These are phyloP conservation scores for Prietella phreatophila DNA, from an alignment of 2,113 vertebrate species.

Conservation along the genomic window DNA sequence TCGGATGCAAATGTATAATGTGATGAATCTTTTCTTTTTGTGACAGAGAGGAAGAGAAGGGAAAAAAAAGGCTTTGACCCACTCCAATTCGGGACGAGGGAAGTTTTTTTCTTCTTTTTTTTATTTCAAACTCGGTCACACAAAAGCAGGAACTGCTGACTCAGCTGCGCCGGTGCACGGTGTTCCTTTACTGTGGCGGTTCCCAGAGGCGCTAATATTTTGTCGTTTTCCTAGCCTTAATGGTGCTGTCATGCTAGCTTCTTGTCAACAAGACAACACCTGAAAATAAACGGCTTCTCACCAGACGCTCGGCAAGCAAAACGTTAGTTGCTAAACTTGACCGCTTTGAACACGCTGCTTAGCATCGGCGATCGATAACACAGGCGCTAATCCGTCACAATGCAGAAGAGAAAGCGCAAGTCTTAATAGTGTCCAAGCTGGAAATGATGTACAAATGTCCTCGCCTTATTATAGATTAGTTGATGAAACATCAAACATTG, in stretches of 20 bases:
- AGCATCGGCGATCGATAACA: not conserved
- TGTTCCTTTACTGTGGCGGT: not conserved
- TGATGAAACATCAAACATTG: not conserved
- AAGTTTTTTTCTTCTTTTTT: slow-evolving; percentile 36
- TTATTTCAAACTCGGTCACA: slow-evolving; percentile 37
- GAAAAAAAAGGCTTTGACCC: slow-evolving; percentile 53
- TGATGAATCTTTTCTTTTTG: slow-evolving; percentile 79
- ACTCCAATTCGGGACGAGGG: slow-evolving; percentile 29
- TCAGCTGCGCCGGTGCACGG: slow-evolving; percentile 22
- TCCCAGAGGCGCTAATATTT: not conserved
- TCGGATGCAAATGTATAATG: slow-evolving; percentile 80
- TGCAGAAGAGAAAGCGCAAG: not conserved
- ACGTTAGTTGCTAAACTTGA: not conserved
- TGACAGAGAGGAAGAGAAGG: slow-evolving; percentile 63
- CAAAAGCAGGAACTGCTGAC: slow-evolving; percentile 38
- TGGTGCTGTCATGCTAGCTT: not conserved
- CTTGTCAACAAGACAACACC: not conserved
- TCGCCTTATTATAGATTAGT: too few species aligned
- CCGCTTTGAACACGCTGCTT: not conserved
- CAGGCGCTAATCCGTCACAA: not conserved
- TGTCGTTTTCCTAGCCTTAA: not conserved
- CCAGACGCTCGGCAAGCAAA: not conserved
- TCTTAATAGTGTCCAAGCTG: not conserved
- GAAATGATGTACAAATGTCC: not conserved
- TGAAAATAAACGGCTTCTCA: not conserved